Evolutionary conservation across 1,140 invertebrate species (phyloP).

Genomic region (Diorhabda carinulata): DNA sequence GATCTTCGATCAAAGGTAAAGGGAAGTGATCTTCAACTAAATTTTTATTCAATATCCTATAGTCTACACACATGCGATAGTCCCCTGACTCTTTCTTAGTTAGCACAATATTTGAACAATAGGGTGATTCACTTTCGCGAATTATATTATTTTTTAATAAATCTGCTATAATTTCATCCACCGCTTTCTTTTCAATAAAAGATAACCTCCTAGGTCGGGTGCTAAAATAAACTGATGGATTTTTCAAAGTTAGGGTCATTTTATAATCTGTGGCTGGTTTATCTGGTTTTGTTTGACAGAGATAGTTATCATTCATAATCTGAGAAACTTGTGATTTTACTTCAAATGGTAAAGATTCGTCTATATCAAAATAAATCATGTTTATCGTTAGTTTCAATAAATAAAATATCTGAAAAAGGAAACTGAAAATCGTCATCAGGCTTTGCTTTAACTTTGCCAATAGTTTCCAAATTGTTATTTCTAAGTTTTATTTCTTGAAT

Average conservation of each 20-base stretch:
- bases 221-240: slow-evolving; percentile 31
- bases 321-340: slow-evolving; percentile 1
- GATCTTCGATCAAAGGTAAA: slow-evolving; percentile 44
- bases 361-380: slow-evolving; percentile 3
- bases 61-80: slow-evolving; percentile 40
- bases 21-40: slow-evolving; percentile 37
- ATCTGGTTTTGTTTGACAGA: background rate
- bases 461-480: no score
- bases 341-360: background rate
- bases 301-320: slow-evolving; percentile 7
- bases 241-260: slow-evolving; percentile 22
- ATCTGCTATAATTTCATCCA: slow-evolving; percentile 39
- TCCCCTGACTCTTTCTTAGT: slow-evolving; percentile 32
- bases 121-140: background rate
- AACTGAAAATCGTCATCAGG: no score
- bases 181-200: slow-evolving; percentile 32
- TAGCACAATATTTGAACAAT: background rate
- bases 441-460: no score
- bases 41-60: slow-evolving; percentile 35
- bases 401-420: background rate
- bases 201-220: slow-evolving; percentile 39
- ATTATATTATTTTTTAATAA: slow-evolving; percentile 32
- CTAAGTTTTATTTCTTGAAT: no score
- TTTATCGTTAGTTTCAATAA: background rate
- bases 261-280: slow-evolving; percentile 15